These are phyloP conservation scores for Ctenosaura bakeri DNA, from an alignment of 2,797 vertebrate species.

Conservation along the genomic window DNA sequence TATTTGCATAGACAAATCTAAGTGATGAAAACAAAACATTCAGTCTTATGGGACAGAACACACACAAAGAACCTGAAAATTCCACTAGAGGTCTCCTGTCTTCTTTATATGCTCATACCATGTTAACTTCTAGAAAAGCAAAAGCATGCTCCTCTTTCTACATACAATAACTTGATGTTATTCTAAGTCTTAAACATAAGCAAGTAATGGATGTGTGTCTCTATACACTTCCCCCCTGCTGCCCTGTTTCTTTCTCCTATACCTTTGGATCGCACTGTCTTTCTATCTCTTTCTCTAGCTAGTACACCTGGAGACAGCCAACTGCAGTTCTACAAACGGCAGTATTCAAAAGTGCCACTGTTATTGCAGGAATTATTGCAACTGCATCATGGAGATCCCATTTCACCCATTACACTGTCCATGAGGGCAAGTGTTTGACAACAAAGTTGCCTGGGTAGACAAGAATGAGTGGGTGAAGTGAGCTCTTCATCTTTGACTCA, in stretches of 20 bases:
- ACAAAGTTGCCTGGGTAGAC: not conserved
- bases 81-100: not conserved
- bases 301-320: not conserved
- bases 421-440: not conserved
- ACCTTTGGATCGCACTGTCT: not conserved
- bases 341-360: not conserved
- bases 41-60: not conserved
- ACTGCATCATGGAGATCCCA: not conserved
- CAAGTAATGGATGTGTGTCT: not conserved
- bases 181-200: not conserved
- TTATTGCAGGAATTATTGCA: not conserved
- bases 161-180: not conserved
- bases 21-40: constrained; percentile 31
- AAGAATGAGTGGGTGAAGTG: not conserved
- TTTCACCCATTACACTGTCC: not conserved
- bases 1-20: constrained; percentile 98
- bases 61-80: not conserved
- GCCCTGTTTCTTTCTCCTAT: too few relatives aligned
- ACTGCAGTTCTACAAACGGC: not conserved
- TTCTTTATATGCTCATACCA: not conserved
- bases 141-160: too few relatives aligned
- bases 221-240: not conserved
- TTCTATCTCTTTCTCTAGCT: not conserved
- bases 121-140: not conserved
- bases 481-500: not conserved